Percentiles rank a stretch among this genome's conserved stretches.
Conservation (phyloP, 2,113 vertebrate species). For the Anoplopoma fimbria region DNA sequence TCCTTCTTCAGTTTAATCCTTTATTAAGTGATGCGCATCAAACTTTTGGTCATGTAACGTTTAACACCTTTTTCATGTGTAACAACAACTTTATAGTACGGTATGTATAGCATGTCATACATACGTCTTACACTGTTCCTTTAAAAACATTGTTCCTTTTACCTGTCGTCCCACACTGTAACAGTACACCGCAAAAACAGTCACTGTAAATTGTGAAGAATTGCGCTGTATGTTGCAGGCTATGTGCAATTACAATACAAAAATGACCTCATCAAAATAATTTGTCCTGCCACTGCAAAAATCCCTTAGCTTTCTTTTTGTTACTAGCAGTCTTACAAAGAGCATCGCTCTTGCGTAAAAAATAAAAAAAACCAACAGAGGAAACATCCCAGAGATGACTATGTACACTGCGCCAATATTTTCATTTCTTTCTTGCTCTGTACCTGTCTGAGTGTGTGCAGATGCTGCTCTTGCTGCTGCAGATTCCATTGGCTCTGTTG, state of each 20-base stretch:
- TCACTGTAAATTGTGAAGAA: neutral
- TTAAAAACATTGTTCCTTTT: no score
- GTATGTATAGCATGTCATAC: constrained; percentile 19
- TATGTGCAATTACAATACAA: neutral
- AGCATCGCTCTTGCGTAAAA: neutral
- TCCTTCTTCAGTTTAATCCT: constrained; percentile 16
- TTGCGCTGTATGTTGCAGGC: neutral
- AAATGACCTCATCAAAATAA: neutral
- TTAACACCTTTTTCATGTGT: neutral
- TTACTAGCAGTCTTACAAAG: neutral
- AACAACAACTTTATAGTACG: constrained; percentile 30
- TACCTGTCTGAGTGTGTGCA: constrained; percentile 95
- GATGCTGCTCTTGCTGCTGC: constrained; percentile 98
- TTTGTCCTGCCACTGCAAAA: neutral
- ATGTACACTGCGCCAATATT: neutral
- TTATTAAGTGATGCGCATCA: constrained; percentile 32
- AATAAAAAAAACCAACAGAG: neutral
- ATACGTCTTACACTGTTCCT: neutral
- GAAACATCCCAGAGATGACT: neutral
- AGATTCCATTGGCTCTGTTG: constrained; percentile 98
- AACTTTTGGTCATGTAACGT: constrained; percentile 47
- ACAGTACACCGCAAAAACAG: neutral
- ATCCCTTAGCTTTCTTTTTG: neutral
- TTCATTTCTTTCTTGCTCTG: constrained; percentile 5
- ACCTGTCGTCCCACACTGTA: no score